Conservation (phyloP, 2,888 invertebrate species). For the Chouioia cunea region DNA sequence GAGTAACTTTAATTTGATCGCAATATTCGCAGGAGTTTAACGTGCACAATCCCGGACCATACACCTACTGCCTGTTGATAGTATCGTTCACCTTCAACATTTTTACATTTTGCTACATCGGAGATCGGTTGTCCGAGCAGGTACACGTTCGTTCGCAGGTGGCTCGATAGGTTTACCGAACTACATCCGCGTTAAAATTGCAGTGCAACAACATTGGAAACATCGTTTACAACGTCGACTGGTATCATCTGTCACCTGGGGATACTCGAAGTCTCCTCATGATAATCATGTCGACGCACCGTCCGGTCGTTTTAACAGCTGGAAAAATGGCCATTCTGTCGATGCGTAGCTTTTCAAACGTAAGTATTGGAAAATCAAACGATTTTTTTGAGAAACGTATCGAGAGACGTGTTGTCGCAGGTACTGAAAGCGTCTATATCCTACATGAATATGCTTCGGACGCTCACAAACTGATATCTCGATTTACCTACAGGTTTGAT, state of each 20-base stretch:
- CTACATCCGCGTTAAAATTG: not conserved
- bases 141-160: too few species aligned
- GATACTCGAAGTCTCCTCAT: not conserved
- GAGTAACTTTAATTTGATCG: too few species aligned
- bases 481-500: too few species aligned
- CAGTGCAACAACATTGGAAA: slow-evolving; percentile 3
- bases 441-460: too few species aligned
- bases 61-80: not conserved
- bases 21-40: too few species aligned
- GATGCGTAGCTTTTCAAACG: not conserved
- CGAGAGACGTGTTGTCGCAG: too few species aligned
- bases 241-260: not conserved
- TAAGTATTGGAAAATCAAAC: too few species aligned
- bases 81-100: slow-evolving; percentile 33
- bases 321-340: slow-evolving; percentile 6
- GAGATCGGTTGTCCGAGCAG: slow-evolving; percentile 32
- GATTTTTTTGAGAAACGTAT: too few species aligned
- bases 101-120: slow-evolving; percentile 43
- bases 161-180: too few species aligned
- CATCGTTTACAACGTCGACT: not conserved
- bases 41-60: too few species aligned
- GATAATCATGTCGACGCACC: not conserved
- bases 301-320: not conserved
- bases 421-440: too few species aligned
- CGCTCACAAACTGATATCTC: too few species aligned